Evolutionary conservation across 1,140 invertebrate genomes (phyloP), one percentile per base, ranked within the genome.

Genomic region (Ips typographus): DNA sequence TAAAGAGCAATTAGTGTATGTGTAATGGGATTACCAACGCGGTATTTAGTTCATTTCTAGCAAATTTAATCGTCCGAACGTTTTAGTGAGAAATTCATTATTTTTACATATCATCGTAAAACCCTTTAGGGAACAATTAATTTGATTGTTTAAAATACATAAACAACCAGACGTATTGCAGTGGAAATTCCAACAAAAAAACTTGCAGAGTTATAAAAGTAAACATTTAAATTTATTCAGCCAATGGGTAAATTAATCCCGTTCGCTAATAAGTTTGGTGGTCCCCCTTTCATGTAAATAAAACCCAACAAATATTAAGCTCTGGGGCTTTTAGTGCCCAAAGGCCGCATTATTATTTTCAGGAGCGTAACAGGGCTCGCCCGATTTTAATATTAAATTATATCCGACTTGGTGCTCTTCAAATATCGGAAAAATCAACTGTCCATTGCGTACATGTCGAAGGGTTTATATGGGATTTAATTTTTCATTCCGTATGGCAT

Each of bases 1-100:
- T 49, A 49, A 49, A 49, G 44, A 49, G 44, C 44, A 49, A 49
- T 49, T 49, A 49, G 44, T 49, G 44, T 49, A 49, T 49, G 44
- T 49, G 44, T 49, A 49, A 49, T 49, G 44, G 44, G 44, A 49
- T 49, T 49, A 49, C 22, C 44, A 22, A 49, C 22, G 44, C 44
- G 44, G 44, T 22, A 49, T 49, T 49, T 49, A 22, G 44, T 49
- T 49, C 44, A 49, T 49, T 49, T 49, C 44, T 49, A 49, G 44
- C 3, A 22, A 8, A 49, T 49, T 49, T 49, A 49, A 49, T 49
- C 44, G 6, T 49, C 44, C 7, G 7, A 6, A 49, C 44, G 22
- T 1, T 49, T 49, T 49, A 49, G 7, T 22, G 44, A 1, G 6
- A 49, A 49, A 1, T 49, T 49, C 7, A 49, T 8, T 6, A 22